Evolutionary conservation across 2,888 invertebrate genomes (phyloP), one percentile per base, ranked within the genome.

Genomic region (Tyria jacobaeae): DNA sequence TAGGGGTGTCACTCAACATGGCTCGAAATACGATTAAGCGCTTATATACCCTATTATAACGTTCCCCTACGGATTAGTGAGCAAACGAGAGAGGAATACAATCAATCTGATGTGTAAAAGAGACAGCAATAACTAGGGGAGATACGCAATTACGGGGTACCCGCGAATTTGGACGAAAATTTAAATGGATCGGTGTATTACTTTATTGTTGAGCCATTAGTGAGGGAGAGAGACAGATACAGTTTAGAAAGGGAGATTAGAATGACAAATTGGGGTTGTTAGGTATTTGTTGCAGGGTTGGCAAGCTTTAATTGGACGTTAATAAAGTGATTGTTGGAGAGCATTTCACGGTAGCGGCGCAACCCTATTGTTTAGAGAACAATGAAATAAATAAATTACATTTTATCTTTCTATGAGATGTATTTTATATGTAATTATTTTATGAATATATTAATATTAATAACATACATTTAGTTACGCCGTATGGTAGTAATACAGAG

Each of bases 191-290:
- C 90, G 86, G 86, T 89, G 88, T 89, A 93, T 94, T 94, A 94
- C 92, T 94, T 93, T 94, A 93, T 93, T 91, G 93, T 91, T 85
- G 89, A 88, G 85, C 92, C 86, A 94, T 94, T 94, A 92, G 81
- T 71, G 91, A 75, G 87, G 70, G 87, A 90, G 69, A 69, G 80
- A 77, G 90, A 90, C 63, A 70, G 83, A 61, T 69, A 64, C 75
- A 82, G 74, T 71, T 68, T 71, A 68, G 79, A 80, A 68, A 71
- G 62, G 82, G 64, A 69, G 59, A 75, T 76, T 78, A 68, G 50
- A 75, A 82, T 70, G 72, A 85, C 86, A 89, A 89, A 88, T 86
- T 88, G 86, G 85, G 85, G 86, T 85, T 76, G 88, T 83, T 80
- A 79, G 75, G 74, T 66, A 71, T 75, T 68, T 66, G 55, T 64